Percentiles rank a stretch among this genome's conserved stretches.
Evolutionary conservation across 2,888 invertebrate species (phyloP).

Genomic region (Aquatica leii): DNA sequence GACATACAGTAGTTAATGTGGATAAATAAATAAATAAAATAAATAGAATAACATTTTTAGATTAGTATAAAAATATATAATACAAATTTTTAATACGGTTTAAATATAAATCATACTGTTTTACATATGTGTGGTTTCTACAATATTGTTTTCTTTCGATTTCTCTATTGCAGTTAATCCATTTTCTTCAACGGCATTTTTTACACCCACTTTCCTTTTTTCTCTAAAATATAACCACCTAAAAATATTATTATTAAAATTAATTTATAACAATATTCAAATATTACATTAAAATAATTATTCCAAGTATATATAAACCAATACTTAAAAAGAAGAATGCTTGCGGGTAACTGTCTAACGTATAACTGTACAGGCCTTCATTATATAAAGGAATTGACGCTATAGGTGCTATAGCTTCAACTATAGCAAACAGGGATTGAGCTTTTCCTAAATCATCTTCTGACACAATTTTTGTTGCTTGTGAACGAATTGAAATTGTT

Average conservation of each 20-base stretch:
- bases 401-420: slow-evolving; percentile 66
- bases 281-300: slow-evolving; percentile 62
- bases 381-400: slow-evolving; percentile 67
- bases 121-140: slow-evolving; percentile 18
- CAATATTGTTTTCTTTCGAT: background rate
- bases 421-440: slow-evolving; percentile 67
- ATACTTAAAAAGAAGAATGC: slow-evolving; percentile 67
- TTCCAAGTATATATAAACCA: slow-evolving; percentile 62
- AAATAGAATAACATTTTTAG: too few relatives aligned
- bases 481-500: slow-evolving; percentile 53
- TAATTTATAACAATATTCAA: background rate
- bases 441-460: slow-evolving; percentile 57
- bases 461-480: slow-evolving; percentile 57
- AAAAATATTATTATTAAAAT: background rate
- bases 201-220: background rate
- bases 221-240: slow-evolving; percentile 9
- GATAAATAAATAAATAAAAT: too few relatives aligned
- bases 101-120: too few relatives aligned
- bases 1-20: too few relatives aligned
- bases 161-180: background rate
- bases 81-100: too few relatives aligned
- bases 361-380: slow-evolving; percentile 63
- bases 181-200: background rate
- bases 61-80: too few relatives aligned
- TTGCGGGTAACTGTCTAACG: slow-evolving; percentile 63